Base-by-base conservation (phyloP, 2,113 vertebrate genomes). In the Malaclemys terrapin region DNA sequence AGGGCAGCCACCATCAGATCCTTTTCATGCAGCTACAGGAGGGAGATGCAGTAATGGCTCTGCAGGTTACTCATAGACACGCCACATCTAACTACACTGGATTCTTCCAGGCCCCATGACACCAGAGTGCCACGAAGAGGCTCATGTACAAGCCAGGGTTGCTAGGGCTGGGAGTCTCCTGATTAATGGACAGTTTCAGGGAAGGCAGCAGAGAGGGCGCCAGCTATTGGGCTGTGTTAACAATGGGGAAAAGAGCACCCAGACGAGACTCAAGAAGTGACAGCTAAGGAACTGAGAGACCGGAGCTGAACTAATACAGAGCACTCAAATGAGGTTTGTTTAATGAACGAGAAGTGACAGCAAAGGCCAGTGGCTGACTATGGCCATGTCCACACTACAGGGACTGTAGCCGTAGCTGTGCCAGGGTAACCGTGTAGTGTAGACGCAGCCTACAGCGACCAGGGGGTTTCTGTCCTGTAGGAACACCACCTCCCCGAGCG, bases 161-260 rank as follows among this genome's bases (percentile, higher is more conserved):
- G 45, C 25, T 59, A n/a, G 65, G 50, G 45, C 53, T 84, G 8
- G 56, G 84, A 47, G 80, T 16, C 35, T 62, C 62, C 35, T 19
- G 62, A 25, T 69, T 69, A 69, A 69, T 16, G 62, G 62, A n/a
- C 82, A 29, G 65, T 79, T 8, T 56, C 13, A 38, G 62, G 27
- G 62, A 38, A 52, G 22, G 56, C 45, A 62, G 42, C n/a, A 50
- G n/a, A n/a, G 65, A 69, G n/a, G 57, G 10, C 7, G 22, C 57
- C 27, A 29, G 50, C 25, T 47, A 49, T 3, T 29, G 10, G 50
- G 17, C 12, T 5, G 8, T 8, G 31, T 8, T 47, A 79, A 1
- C 0, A 0, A 27, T 10, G 24, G 5, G n/a, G 62, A 1, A 5
- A 47, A 31, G 53, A 76, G 29, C 0, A 0, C 45, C 57, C 0